A percentile compares a stretch with the other conserved stretches of the same genome.
Evolutionary conservation across 2,113 vertebrate genomes (phyloP).

Genomic region (Indicator maculatus): DNA sequence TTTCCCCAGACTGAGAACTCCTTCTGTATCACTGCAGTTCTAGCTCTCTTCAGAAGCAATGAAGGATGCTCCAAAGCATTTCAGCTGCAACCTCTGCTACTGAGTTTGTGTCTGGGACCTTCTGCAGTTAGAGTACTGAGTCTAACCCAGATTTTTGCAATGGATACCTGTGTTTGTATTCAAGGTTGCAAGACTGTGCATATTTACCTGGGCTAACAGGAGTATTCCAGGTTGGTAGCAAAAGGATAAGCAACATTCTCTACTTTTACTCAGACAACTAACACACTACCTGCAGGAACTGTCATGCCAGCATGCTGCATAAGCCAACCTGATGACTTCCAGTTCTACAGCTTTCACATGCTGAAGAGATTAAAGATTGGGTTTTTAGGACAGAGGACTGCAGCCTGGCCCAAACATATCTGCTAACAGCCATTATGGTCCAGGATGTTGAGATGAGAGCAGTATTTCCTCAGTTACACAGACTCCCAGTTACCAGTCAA

Average conservation of each 20-base stretch:
- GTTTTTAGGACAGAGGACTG: neutral
- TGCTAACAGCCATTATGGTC: rapidly evolving
- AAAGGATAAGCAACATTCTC: neutral
- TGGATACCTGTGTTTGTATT: neutral
- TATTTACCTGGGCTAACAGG: neutral
- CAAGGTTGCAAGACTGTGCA: neutral
- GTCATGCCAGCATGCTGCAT: rapidly evolving
- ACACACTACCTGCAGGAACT: neutral
- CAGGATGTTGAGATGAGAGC: neutral
- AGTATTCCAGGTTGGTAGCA: neutral
- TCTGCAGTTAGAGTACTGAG: neutral
- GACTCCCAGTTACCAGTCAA: neutral
- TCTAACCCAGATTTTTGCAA: neutral
- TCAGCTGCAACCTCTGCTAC: neutral
- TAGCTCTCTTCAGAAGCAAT: neutral
- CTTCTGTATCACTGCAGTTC: neutral
- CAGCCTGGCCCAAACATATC: neutral
- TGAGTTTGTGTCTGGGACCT: neutral
- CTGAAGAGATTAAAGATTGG: neutral
- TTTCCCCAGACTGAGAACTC: neutral
- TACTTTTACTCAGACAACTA: neutral
- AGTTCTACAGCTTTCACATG: neutral
- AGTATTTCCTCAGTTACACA: neutral
- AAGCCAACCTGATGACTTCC: neutral
- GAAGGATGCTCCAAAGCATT: neutral